Evolutionary conservation across 2,113 vertebrate genomes (phyloP).

Genomic region (Hippocampus barbouri): DNA sequence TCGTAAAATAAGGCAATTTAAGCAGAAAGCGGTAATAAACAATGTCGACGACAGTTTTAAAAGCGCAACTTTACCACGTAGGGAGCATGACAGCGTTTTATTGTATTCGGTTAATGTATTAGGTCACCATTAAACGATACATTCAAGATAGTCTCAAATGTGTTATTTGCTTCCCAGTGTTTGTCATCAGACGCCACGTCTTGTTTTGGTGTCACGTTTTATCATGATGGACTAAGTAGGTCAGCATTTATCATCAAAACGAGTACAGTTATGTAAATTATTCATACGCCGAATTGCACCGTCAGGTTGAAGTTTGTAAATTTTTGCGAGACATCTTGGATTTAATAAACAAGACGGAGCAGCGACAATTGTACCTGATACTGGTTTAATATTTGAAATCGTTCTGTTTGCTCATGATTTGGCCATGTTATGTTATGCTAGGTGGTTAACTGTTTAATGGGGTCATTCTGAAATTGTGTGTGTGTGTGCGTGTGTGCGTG

Average conservation of each 20-base stretch:
- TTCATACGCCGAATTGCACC: slow-evolving; percentile 26
- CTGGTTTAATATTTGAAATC: background rate
- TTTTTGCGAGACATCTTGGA: fast-evolving
- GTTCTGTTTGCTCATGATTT: background rate
- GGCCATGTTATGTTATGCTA: background rate
- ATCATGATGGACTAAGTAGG: background rate
- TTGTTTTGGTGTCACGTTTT: slow-evolving; percentile 45
- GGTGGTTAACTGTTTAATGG: too few species aligned
- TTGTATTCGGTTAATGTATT: slow-evolving; percentile 17
- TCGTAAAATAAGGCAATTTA: background rate
- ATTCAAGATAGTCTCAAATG: background rate
- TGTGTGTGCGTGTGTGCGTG: too few species aligned
- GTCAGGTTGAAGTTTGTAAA: fast-evolving
- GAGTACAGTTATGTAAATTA: fast-evolving
- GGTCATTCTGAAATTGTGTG: too few species aligned
- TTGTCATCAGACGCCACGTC: slow-evolving; percentile 36
- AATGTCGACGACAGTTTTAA: background rate
- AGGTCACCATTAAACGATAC: background rate
- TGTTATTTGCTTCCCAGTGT: background rate
- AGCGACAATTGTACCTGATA: background rate
- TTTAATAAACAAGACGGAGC: fast-evolving
- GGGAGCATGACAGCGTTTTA: fast-evolving
- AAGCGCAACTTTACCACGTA: fast-evolving
- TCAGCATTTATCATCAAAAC: background rate
- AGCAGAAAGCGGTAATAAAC: background rate